A percentile compares a stretch with the other conserved stretches of the same genome.
Evolutionary conservation across 1,140 invertebrate genomes (phyloP).

Genomic region (Melitaea cinxia): DNA sequence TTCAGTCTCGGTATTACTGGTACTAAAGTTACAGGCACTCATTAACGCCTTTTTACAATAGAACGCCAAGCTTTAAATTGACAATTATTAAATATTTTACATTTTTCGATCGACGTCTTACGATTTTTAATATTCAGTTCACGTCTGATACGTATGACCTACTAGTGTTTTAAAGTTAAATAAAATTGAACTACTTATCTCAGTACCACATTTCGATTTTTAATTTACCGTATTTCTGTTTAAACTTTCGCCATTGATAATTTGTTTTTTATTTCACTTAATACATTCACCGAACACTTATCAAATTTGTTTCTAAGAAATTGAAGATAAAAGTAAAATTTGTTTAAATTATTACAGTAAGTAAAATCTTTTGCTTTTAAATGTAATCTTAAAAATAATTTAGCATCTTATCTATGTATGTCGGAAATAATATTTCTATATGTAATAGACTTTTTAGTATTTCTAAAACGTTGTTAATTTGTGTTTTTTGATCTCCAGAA

Average conservation of each 20-base stretch:
- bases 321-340: not conserved
- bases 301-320: not conserved
- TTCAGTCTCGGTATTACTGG: not conserved
- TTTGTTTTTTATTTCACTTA: not conserved
- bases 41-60: constrained; percentile 4
- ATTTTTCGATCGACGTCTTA: constrained; percentile 1
- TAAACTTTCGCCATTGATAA: constrained; percentile 6
- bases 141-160: constrained; percentile 3
- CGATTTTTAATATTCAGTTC: not conserved
- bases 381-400: too few relatives aligned
- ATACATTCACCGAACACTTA: not conserved
- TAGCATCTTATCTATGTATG: too few relatives aligned
- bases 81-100: not conserved
- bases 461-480: too few relatives aligned
- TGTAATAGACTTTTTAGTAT: too few relatives aligned
- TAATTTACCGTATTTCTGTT: constrained; percentile 10
- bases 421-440: too few relatives aligned
- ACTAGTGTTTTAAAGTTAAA: constrained; percentile 3
- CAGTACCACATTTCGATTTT: constrained; percentile 6
- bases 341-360: too few relatives aligned
- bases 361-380: too few relatives aligned
- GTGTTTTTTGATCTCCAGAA: too few relatives aligned
- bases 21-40: constrained; percentile 4
- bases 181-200: not conserved
- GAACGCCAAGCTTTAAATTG: not conserved